Evolutionary conservation across 2,113 vertebrate genomes (phyloP).

Genomic region (Parus major): DNA sequence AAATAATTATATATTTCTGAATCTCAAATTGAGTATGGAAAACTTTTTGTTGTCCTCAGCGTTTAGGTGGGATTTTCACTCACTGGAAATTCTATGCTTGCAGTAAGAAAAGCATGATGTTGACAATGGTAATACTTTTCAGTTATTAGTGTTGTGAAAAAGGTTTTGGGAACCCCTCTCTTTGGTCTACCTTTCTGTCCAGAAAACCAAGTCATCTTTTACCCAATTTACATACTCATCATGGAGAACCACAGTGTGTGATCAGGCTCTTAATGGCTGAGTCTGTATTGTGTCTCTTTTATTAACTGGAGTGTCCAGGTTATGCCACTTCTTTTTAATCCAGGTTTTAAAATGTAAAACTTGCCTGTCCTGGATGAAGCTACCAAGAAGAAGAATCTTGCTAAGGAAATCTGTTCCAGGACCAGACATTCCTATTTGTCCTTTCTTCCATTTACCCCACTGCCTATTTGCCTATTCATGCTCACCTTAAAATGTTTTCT

Average conservation of each 20-base stretch:
- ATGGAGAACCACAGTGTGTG: rapidly evolving
- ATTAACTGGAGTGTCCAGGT: not conserved
- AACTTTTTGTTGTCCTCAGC: not conserved
- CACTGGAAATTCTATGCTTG: rapidly evolving
- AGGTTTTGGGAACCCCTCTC: not conserved
- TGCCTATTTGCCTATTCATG: rapidly evolving
- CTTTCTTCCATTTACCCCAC: not conserved
- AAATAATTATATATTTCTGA: not conserved
- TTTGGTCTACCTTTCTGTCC: not conserved
- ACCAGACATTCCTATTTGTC: not conserved
- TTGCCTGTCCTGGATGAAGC: rapidly evolving
- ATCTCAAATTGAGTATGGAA: not conserved
- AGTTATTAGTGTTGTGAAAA: not conserved
- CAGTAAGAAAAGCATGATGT: not conserved
- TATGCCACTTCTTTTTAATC: not conserved
- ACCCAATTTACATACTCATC: not conserved
- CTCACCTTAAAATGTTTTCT: not conserved
- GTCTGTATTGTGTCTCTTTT: not conserved
- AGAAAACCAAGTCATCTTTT: not conserved
- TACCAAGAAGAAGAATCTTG: not conserved
- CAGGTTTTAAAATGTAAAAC: not conserved
- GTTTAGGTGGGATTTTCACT: not conserved
- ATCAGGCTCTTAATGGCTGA: not conserved
- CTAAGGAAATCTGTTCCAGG: not conserved
- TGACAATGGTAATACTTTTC: not conserved